Percentiles rank a stretch among this genome's conserved stretches.
Evolutionary conservation across 2,113 vertebrate genomes (phyloP).

Genomic region (Pyxicephalus adspersus): DNA sequence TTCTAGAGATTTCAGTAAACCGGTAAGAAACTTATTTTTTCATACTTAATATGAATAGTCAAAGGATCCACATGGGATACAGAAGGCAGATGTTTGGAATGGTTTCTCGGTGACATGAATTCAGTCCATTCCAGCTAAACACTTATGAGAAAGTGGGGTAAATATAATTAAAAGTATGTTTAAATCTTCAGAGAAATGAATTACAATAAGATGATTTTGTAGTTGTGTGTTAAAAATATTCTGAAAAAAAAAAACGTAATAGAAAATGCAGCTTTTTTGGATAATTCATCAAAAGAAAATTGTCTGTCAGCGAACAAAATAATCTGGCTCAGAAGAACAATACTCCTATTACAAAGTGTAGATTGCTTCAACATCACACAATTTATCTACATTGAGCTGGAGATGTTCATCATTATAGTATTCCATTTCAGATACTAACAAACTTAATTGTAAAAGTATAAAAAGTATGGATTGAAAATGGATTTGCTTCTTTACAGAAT

Average conservation of each 20-base stretch:
- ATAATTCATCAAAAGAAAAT: slow-evolving; percentile 72
- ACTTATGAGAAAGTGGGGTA: slow-evolving; percentile 57
- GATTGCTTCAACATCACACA: slow-evolving; percentile 68
- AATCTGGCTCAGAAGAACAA: slow-evolving; percentile 70
- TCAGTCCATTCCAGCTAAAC: slow-evolving; percentile 36
- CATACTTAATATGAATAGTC: not conserved
- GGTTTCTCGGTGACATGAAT: not conserved
- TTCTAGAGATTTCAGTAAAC: not conserved
- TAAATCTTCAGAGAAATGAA: slow-evolving; percentile 63
- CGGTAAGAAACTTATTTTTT: slow-evolving; percentile 2
- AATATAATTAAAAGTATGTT: slow-evolving; percentile 63
- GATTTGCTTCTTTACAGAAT: not conserved
- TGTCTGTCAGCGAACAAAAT: slow-evolving; percentile 68
- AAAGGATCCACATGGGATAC: slow-evolving; percentile 9
- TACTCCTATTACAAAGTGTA: slow-evolving; percentile 74
- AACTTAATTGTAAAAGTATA: slow-evolving; percentile 63
- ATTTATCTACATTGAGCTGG: slow-evolving; percentile 62
- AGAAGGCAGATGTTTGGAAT: slow-evolving; percentile 27
- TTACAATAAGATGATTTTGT: slow-evolving; percentile 63
- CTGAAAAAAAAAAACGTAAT: slow-evolving; percentile 63
- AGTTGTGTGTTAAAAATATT: slow-evolving; percentile 62
- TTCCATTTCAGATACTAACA: slow-evolving; percentile 60
- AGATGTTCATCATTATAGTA: slow-evolving; percentile 64
- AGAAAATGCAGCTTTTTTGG: slow-evolving; percentile 61
- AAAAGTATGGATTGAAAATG: slow-evolving; percentile 54